These are phyloP conservation scores for Neoseiulus cucumeris DNA, from an alignment of 1,140 invertebrate genomes.

Conservation along the genomic window DNA sequence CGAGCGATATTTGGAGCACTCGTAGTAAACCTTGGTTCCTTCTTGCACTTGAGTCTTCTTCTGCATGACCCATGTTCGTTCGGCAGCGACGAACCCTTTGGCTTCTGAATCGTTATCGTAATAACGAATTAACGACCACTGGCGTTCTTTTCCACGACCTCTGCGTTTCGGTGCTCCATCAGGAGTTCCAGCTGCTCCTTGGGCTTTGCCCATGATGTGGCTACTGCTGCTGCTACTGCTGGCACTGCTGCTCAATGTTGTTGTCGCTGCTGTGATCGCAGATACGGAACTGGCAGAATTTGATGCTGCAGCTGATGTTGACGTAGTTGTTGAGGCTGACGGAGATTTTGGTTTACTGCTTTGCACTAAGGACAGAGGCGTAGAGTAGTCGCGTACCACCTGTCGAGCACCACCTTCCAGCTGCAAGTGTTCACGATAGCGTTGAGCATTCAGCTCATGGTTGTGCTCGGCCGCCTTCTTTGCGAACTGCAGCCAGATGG, in stretches of 20 bases:
- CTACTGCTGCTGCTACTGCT: neutral
- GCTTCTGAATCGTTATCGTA: conserved; percentile 3
- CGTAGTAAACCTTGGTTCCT: conserved; percentile 7
- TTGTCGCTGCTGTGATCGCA: neutral
- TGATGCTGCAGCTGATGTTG: neutral
- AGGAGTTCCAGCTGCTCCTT: neutral
- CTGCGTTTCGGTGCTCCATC: conserved; percentile 6
- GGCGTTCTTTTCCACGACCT: conserved; percentile 4
- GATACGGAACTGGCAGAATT: neutral
- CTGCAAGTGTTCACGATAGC: conserved; percentile 7
- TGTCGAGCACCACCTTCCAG: neutral
- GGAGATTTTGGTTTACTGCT: neutral
- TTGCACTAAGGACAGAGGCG: neutral
- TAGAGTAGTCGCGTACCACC: neutral
- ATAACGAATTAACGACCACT: neutral
- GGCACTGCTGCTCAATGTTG: neutral
- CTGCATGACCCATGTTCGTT: conserved; percentile 10
- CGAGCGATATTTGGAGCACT: conserved; percentile 6
- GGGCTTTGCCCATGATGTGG: conserved; percentile 2
- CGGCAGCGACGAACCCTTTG: conserved; percentile 6
- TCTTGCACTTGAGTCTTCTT: conserved; percentile 6
- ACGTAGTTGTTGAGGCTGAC: neutral
- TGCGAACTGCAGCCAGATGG: conserved; percentile 11
- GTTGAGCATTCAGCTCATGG: conserved; percentile 9
- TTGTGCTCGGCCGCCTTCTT: conserved; percentile 11